phyloP scores from a whole-genome alignment of 2,113 vertebrate species.

The Conger conger region DNA sequence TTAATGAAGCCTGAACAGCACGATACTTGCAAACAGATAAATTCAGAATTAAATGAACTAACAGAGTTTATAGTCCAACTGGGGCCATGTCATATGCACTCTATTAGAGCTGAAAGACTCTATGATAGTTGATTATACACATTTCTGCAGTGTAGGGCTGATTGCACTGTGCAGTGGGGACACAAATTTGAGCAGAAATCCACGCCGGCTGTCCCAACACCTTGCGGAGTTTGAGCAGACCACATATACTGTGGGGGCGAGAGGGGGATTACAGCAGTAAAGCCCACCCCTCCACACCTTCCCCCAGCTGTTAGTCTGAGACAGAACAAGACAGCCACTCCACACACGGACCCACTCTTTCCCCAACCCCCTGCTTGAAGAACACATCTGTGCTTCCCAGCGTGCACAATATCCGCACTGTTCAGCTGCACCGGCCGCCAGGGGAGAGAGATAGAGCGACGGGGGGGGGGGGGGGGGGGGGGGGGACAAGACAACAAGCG shows the following conservation, averaged over 20 bases:
- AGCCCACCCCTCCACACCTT: conserved; percentile 33
- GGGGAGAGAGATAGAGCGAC: not conserved
- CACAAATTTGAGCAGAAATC: conserved; percentile 33
- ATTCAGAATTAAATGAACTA: too few species aligned
- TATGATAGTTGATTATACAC: too few species aligned
- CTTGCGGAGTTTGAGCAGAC: conserved; percentile 29
- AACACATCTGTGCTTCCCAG: conserved; percentile 2
- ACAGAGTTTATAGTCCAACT: too few species aligned
- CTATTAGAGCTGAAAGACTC: too few species aligned
- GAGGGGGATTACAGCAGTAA: conserved; percentile 37
- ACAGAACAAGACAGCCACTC: not conserved
- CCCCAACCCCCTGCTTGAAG: not conserved
- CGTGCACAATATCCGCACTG: conserved; percentile 19
- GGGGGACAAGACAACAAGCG: not conserved
- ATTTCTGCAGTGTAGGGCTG: not conserved
- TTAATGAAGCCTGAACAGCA: not conserved
- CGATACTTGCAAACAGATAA: not conserved
- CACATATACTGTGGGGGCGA: conserved; percentile 31
- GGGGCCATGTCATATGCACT: too few species aligned
- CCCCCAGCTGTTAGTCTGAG: conserved; percentile 31
- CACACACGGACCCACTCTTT: conserved; percentile 10
- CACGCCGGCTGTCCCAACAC: conserved; percentile 37
- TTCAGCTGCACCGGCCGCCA: conserved; percentile 17
- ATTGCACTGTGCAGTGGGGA: conserved; percentile 19
- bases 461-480: not conserved